Evolutionary conservation across 2,888 invertebrate genomes (phyloP).

Genomic region (Homarus gammarus): DNA sequence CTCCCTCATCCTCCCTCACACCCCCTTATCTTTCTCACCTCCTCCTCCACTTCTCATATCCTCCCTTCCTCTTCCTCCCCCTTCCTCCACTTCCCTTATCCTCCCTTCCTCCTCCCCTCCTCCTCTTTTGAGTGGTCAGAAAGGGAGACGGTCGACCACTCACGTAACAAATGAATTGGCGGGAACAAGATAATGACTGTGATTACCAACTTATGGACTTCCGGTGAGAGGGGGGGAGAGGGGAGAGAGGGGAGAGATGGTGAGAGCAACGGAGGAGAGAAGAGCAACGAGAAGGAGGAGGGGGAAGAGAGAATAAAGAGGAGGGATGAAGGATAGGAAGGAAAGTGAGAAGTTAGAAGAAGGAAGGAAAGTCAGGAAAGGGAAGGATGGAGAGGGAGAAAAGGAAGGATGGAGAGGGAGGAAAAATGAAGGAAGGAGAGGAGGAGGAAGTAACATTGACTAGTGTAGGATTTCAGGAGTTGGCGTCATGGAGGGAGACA

Average conservation of each 20-base stretch:
- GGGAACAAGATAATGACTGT: slow-evolving; percentile 19
- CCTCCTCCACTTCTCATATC: neutral
- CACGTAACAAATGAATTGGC: neutral
- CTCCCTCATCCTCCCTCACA: neutral
- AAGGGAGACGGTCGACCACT: slow-evolving; percentile 7
- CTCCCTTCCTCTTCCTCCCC: neutral
- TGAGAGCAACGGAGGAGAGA: neutral
- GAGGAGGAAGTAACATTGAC: too few relatives aligned
- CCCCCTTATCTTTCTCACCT: neutral
- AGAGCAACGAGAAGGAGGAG: neutral
- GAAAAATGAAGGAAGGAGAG: too few relatives aligned
- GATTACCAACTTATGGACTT: slow-evolving; percentile 19
- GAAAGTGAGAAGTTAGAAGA: too few relatives aligned
- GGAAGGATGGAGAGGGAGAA: too few relatives aligned
- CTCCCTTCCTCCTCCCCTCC: neutral
- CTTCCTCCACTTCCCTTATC: neutral
- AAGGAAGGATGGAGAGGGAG: too few relatives aligned
- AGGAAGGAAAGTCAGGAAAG: too few relatives aligned
- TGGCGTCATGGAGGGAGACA: too few relatives aligned
- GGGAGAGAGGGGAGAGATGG: neutral
- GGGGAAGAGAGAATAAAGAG: neutral
- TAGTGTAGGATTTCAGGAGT: too few relatives aligned
- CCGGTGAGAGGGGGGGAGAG: slow-evolving; percentile 10
- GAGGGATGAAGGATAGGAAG: too few relatives aligned
- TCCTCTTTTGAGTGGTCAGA: neutral